These are phyloP conservation scores for Acanthacorydalis orientalis DNA, from an alignment of 2,888 invertebrate genomes.

Conservation along the genomic window DNA sequence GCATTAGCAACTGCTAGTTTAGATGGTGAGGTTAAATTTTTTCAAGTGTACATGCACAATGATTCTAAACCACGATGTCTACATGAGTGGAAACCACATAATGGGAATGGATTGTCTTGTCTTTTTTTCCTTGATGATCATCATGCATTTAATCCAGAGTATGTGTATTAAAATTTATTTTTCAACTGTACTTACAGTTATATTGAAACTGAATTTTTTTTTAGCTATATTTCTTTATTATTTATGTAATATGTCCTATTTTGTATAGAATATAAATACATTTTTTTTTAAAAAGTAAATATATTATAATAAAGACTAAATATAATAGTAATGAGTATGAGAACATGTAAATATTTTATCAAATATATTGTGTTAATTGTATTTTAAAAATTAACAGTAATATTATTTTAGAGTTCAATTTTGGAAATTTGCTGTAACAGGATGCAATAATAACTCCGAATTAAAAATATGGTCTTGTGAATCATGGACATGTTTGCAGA, in stretches of 20 bases:
- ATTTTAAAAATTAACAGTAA: neutral
- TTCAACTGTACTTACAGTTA: too few species aligned
- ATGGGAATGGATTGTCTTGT: conserved; percentile 68
- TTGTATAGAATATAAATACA: too few species aligned
- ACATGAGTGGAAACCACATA: conserved; percentile 88
- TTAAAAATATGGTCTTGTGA: conserved; percentile 92
- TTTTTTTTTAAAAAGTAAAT: too few species aligned
- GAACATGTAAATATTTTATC: too few species aligned
- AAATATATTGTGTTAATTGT: too few species aligned
- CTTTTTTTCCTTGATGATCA: conserved; percentile 91
- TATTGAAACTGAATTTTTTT: too few species aligned
- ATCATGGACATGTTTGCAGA: conserved; percentile 87
- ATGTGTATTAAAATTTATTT: conserved; percentile 22
- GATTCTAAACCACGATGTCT: conserved; percentile 62
- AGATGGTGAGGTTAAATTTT: conserved; percentile 85
- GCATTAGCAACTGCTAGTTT: conserved; percentile 80
- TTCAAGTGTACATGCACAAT: conserved; percentile 62
- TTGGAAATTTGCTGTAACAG: conserved; percentile 93
- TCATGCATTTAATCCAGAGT: conserved; percentile 61
- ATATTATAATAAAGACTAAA: too few species aligned
- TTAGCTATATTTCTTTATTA: too few species aligned
- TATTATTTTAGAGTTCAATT: conserved; percentile 44
- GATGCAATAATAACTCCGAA: conserved; percentile 75
- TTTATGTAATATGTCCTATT: too few species aligned
- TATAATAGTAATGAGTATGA: too few species aligned